Base-by-base conservation (phyloP, 2,888 invertebrate species). In the Drosophila lutescens region DNA sequence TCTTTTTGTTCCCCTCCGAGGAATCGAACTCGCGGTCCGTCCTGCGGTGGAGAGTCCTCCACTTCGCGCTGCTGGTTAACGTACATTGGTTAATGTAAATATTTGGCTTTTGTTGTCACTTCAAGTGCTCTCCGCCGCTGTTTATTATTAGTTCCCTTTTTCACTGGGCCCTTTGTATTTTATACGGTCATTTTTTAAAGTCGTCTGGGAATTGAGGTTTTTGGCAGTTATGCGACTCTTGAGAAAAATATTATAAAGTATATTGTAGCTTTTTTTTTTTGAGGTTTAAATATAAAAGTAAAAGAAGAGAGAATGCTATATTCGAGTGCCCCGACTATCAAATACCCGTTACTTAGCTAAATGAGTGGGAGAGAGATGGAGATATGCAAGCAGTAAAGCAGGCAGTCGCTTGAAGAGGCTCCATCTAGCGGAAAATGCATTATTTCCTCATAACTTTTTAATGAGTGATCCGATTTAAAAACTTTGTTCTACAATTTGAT, bases 81-180 rank as follows among this genome's bases (percentile, higher is more conserved):
- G 44, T 51, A 58, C 49, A 69, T 80, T 75, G 75, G 69, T 75
- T 76, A 87, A 79, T 78, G 87, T 79, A 88, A 85, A 85, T 84
- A 88, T 85, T 88, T 83, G 68, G 55, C 57, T 74, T 86, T 74
- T 75, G 85, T 86, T 88, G 88, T 80, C 85, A 84, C 80, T 84
- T 88, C 71, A 84, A 85, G 88, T 62, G 69, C 63, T 72, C 86
- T 73, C 69, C 60, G 47, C 49, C 69, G 61, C 61, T 78, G 78
- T 74, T 75, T 53, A 76, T 82, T 86, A 76, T 82, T 66, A 59
- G 38, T 56, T 73, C 46, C 46, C 46, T 36, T 40, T 67, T 74
- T 58, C 53, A 7, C 44, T 57, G 63, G 56, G 59, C 34, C 34
- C 51, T 54, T 62, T 32, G 13, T 8, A 34, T 12, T 50, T 51